phyloP scores from a whole-genome alignment of 1,140 invertebrate genomes.

The Drosophila neocordata region DNA sequence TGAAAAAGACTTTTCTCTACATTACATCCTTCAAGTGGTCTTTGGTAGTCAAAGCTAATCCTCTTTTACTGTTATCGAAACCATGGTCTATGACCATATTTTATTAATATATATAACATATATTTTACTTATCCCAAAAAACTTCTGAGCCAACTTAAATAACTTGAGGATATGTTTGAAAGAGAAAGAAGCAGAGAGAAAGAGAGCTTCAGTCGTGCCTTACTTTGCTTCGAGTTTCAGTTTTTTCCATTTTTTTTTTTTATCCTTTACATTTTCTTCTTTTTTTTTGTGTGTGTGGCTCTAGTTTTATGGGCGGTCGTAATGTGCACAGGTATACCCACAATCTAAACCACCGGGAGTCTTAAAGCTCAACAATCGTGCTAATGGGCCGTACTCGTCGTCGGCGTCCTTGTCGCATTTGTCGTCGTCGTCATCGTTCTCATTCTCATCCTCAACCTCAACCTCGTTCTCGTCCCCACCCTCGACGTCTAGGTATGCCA shows the following conservation, averaged over 20 bases:
- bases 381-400: constrained; percentile 75
- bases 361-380: constrained; percentile 79
- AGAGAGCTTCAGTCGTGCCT: constrained; percentile 15
- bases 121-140: constrained; percentile 52
- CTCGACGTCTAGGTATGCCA: constrained; percentile 42
- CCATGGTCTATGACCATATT: constrained; percentile 13
- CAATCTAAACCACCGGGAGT: constrained; percentile 48
- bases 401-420: constrained; percentile 31
- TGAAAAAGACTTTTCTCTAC: neutral
- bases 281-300: constrained; percentile 23
- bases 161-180: constrained; percentile 44
- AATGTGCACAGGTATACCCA: constrained; percentile 58
- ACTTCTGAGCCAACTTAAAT: constrained; percentile 50
- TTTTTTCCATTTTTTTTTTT: constrained; percentile 22
- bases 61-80: constrained; percentile 16
- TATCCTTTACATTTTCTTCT: constrained; percentile 15
- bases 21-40: neutral
- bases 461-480: constrained; percentile 18
- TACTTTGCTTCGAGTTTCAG: neutral
- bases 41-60: neutral
- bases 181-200: neutral
- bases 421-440: constrained; percentile 9
- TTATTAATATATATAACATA: constrained; percentile 35
- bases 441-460: constrained; percentile 18
- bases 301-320: constrained; percentile 71